phyloP scores from a whole-genome alignment of 2,113 vertebrate species.

The Conger conger region DNA sequence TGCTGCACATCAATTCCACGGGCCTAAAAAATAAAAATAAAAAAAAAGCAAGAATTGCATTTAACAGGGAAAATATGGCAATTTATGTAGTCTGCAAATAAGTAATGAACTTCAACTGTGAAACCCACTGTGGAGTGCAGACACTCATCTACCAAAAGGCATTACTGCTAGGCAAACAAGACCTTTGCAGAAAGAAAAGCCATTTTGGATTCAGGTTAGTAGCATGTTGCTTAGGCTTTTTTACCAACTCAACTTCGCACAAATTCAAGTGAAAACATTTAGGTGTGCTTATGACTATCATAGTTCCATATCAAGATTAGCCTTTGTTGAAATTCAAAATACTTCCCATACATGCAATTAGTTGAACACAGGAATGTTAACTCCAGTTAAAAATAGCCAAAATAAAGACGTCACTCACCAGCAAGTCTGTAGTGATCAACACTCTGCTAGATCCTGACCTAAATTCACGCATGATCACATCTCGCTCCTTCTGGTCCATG shows the following conservation, averaged over 20 bases:
- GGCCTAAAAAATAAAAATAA: slow-evolving; percentile 70
- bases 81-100: slow-evolving; percentile 67
- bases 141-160: slow-evolving; percentile 77
- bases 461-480: slow-evolving; percentile 98
- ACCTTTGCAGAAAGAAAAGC: slow-evolving; percentile 34
- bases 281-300: background rate
- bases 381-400: background rate
- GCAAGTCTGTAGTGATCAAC: slow-evolving; percentile 95
- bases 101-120: slow-evolving; percentile 76
- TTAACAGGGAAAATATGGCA: background rate
- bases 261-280: background rate
- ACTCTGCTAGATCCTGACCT: slow-evolving; percentile 93
- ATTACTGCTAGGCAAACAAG: slow-evolving; percentile 63
- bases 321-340: no score
- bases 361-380: no score
- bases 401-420: slow-evolving; percentile 73
- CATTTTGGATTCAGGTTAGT: slow-evolving; percentile 2
- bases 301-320: no score
- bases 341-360: no score
- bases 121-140: slow-evolving; percentile 80
- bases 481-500: slow-evolving; percentile 98
- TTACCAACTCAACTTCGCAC: background rate
- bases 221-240: no score
- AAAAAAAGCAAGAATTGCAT: background rate
- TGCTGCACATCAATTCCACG: slow-evolving; percentile 98